phyloP scores from a whole-genome alignment of 1,140 invertebrate genomes.

The Caenorhabditis briggsae region DNA sequence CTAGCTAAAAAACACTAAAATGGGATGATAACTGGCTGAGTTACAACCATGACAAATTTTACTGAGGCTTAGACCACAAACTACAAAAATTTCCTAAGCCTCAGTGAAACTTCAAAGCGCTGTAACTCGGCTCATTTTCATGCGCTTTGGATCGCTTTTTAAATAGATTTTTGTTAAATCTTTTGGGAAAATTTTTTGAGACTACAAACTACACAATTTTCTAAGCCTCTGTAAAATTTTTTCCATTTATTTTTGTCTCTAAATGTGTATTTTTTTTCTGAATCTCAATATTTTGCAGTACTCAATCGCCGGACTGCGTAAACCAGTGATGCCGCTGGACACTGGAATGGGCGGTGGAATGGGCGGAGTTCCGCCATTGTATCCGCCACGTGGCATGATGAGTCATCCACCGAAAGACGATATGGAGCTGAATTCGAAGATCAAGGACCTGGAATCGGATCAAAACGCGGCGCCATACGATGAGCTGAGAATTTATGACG shows the following conservation, averaged over 20 bases:
- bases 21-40: no score
- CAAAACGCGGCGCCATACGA: conserved; percentile 77
- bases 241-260: no score
- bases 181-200: background rate
- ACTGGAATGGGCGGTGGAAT: conserved; percentile 49
- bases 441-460: conserved; percentile 76
- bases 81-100: background rate
- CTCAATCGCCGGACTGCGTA: conserved; percentile 74
- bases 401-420: conserved; percentile 59
- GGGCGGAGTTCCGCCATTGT: conserved; percentile 61
- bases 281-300: conserved; percentile 64
- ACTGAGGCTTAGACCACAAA: background rate
- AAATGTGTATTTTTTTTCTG: background rate
- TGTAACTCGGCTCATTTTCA: no score
- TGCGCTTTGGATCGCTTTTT: no score
- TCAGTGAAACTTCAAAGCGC: background rate
- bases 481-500: conserved; percentile 76
- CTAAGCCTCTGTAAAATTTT: no score
- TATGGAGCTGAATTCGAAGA: conserved; percentile 74
- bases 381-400: conserved; percentile 69
- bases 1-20: no score
- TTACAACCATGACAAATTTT: background rate
- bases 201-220: conserved; percentile 4
- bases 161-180: no score
- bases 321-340: conserved; percentile 77